Base-by-base conservation (phyloP, 1,140 invertebrate genomes). In the Bombus superbus region DNA sequence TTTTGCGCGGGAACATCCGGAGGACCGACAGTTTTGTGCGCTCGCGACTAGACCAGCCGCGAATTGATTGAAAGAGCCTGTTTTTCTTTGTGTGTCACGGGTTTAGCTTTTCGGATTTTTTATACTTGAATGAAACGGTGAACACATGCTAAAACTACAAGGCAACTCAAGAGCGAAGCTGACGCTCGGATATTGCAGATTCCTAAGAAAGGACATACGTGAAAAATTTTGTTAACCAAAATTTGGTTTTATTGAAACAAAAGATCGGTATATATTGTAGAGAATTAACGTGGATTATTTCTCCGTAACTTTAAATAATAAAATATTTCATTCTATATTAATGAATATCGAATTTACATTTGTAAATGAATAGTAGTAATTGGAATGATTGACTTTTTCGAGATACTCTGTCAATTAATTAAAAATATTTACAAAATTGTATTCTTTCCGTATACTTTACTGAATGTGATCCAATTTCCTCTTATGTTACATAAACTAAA, bases 61-160 rank as follows among this genome's bases (percentile, higher is more conserved):
- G 74, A 62, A 44, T 77, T 44, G 64, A 38, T 80, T 72, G 59
- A 88, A 88, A 85, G 35, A 57, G 66, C 68, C 44, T 71, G 64
- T 72, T 57, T 80, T 28, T 22, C 18, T n/a, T 47, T 15, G 25
- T 71, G 8, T 22, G n/a, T 73, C 10, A 35, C 40, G 9, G 40
- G 25, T 42, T 66, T 25, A n/a, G 25, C 25, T 11, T 32, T 35
- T 11, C 35, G 18, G 38, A 28, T 13, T 42, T 71, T 40, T 3
- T 28, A 64, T 74, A 75, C 71, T 82, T 44, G 62, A 75, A 38
- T 44, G n/a, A 47, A 42, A 42, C 22, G 13, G 32, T 35, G 18
- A 42, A 82, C 71, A 42, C 35, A 75, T 35, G 44, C 40, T 72
- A n/a, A 44, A 53, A 53, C 18, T 53, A 18, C 47, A 18, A 22